Evolutionary conservation across 2,113 vertebrate genomes (phyloP).

Genomic region (Passer domesticus): DNA sequence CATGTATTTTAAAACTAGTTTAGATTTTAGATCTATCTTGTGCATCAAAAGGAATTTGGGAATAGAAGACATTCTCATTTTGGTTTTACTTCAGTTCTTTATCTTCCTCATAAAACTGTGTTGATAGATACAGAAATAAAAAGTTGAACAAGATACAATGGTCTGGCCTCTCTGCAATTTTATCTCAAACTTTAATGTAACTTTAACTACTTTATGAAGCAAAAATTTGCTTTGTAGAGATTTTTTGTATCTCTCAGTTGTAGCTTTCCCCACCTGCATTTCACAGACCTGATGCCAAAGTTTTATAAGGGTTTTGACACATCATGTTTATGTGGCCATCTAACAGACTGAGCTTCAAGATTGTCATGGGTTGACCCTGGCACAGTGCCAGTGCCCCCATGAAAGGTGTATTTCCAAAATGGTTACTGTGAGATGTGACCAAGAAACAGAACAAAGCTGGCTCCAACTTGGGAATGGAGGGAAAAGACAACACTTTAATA

Average conservation of each 20-base stretch:
- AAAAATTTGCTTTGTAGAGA: rapidly evolving
- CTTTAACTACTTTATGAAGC: background rate
- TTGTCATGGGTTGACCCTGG: no score
- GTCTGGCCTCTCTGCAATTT: background rate
- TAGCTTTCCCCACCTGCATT: background rate
- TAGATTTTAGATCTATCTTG: background rate
- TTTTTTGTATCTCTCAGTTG: background rate
- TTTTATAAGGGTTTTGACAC: background rate
- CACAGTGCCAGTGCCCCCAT: no score
- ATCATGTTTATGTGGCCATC: background rate
- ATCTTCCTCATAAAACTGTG: background rate
- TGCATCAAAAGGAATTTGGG: background rate
- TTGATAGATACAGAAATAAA: background rate
- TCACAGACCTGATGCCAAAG: background rate
- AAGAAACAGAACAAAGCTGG: no score
- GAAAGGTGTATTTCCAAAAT: no score
- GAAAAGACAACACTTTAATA: no score
- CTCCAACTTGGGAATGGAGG: no score
- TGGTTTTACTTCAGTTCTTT: background rate
- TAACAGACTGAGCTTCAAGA: background rate
- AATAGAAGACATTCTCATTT: background rate
- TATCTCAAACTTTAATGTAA: background rate
- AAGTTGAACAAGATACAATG: rapidly evolving
- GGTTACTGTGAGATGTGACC: no score
- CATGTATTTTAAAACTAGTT: background rate